Percentiles rank a stretch among this genome's conserved stretches.
phyloP scores from a whole-genome alignment of 2,113 vertebrate genomes.

The Scolopax mira region DNA sequence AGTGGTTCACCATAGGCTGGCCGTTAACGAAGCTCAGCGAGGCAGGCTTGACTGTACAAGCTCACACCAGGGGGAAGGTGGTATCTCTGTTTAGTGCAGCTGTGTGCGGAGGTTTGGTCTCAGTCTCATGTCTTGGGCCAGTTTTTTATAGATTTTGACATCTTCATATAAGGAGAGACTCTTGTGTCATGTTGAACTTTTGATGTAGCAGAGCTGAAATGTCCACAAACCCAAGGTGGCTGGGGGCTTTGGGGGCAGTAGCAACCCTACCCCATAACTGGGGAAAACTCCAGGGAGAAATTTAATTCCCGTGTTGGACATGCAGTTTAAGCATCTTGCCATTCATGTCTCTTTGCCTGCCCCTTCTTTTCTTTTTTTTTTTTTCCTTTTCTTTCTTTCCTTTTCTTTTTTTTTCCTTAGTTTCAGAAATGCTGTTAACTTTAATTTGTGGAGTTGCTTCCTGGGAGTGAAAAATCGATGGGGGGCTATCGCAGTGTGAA shows the following conservation, averaged over 20 bases:
- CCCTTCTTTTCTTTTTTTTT: background rate
- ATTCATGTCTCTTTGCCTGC: background rate
- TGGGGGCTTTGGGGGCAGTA: background rate
- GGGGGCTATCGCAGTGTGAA: conserved; percentile 74
- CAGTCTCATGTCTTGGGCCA: background rate
- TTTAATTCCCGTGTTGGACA: background rate
- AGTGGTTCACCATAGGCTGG: background rate
- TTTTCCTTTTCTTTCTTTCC: background rate
- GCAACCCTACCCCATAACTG: background rate
- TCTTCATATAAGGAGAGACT: background rate
- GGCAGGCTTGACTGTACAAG: background rate
- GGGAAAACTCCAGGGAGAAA: background rate
- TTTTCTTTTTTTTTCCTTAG: background rate
- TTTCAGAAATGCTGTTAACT: conserved; percentile 73
- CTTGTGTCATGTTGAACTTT: background rate
- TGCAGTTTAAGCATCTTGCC: background rate
- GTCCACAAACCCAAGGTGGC: background rate
- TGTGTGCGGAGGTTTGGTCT: background rate
- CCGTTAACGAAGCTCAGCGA: fast-evolving
- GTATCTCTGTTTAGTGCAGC: background rate
- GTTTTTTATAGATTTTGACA: background rate
- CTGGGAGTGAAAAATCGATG: conserved; percentile 73
- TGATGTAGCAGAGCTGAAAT: background rate
- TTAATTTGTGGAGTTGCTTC: conserved; percentile 74
- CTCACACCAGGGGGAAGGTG: background rate